phyloP scores from a whole-genome alignment of 2,888 invertebrate genomes.

The Eurois occulta region DNA sequence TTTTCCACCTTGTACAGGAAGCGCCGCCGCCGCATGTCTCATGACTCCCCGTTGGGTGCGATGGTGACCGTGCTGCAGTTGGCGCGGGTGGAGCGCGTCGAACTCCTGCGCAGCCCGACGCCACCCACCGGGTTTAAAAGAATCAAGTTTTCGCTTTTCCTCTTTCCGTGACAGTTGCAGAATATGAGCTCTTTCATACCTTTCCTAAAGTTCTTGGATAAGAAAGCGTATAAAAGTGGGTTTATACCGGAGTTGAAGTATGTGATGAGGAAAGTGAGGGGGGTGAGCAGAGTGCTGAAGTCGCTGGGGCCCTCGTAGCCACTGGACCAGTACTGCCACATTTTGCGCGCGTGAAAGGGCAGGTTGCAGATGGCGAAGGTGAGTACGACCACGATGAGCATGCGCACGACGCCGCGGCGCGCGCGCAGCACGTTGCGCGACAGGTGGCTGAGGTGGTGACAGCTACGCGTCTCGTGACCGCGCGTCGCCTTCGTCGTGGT shows the following conservation, averaged over 20 bases:
- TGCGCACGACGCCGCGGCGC: conserved; percentile 95
- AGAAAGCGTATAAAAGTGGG: conserved; percentile 96
- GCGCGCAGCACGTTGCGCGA: conserved; percentile 95
- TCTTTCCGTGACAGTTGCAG: conserved; percentile 88
- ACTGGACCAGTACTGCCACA: conserved; percentile 96
- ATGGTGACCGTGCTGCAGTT: conserved; percentile 90
- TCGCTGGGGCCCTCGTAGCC: conserved; percentile 93
- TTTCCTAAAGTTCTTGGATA: conserved; percentile 95
- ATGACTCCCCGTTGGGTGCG: conserved; percentile 88
- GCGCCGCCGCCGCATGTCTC: conserved; percentile 85
- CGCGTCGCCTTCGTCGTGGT: conserved; percentile 77
- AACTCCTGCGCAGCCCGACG: conserved; percentile 84
- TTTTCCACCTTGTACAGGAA: conserved; percentile 86
- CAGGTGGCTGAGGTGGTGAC: conserved; percentile 92
- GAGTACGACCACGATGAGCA: conserved; percentile 96
- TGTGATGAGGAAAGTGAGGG: conserved; percentile 95
- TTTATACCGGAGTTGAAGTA: conserved; percentile 98
- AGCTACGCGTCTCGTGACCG: conserved; percentile 85
- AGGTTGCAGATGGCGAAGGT: conserved; percentile 97
- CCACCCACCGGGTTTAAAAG: conserved; percentile 86
- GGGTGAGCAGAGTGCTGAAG: conserved; percentile 95
- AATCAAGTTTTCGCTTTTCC: conserved; percentile 85
- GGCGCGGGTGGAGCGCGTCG: conserved; percentile 89
- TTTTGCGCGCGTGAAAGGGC: conserved; percentile 96
- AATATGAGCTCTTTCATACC: conserved; percentile 95